Base-by-base conservation (phyloP, 1,140 invertebrate genomes). In the Drosophila fuyamai region DNA sequence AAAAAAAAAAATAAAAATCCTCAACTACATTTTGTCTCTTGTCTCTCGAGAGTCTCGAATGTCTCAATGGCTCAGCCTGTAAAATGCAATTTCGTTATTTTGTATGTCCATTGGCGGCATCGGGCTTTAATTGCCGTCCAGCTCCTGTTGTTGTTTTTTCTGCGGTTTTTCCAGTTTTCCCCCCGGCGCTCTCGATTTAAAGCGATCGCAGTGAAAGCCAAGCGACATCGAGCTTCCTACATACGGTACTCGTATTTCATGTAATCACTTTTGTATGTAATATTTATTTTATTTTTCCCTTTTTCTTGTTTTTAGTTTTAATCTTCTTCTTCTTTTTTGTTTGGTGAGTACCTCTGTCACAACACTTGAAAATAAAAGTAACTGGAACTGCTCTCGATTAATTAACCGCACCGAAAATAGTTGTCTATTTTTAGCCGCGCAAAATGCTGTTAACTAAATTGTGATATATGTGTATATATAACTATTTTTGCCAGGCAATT, bases 1-100 rank as follows among this genome's bases (percentile, higher is more conserved):
- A 57, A 58, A 44, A 48, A 75, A 54, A 48, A 72, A 32, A 72
- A n/a, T n/a, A n/a, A 23, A 23, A 23, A 23, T 58, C 50, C 61
- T 67, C 14, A 27, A 29, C 46, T 27, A 3, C 5, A 27, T 65
- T 23, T 59, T 44, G 23, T 50, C 35, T 41, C 38, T 40, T 60
- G 67, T 74, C 41, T 72, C 36, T 50, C 29, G 56, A 32, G 56
- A 44, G 56, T 32, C 56, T 54, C 14, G 32, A 14, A 60, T 59
- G 60, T 62, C 60, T 66, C 43, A 38, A 62, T 72, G 29, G 55
- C 36, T 73, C 12, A n/a, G 32, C 47, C 60, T 67, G 65, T 82
- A 79, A 85, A 88, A 88, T 86, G 82, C 79, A 86, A 88, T 86
- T 82, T 86, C 79, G 83, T 88, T 86, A 88, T 88, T 88, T 88